Evolutionary conservation across 2,888 invertebrate species (phyloP), one percentile per base, ranked within the genome.

Genomic region (Serripes groenlandicus): DNA sequence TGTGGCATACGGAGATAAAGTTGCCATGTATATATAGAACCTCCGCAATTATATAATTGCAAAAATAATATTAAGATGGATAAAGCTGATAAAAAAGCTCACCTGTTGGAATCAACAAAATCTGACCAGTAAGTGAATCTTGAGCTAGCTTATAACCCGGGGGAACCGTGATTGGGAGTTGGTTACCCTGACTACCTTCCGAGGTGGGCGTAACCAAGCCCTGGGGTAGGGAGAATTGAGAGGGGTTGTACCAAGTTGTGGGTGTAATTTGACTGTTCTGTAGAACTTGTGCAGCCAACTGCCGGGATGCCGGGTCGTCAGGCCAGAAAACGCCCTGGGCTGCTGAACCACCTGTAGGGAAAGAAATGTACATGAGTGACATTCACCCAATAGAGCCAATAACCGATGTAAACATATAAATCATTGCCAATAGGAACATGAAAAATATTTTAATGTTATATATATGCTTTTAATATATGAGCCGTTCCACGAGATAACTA

Each of bases 71-170:
- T n/a, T n/a, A n/a, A n/a, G n/a, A n/a, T n/a, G n/a, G n/a, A n/a
- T n/a, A n/a, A n/a, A n/a, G n/a, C n/a, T n/a, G n/a, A n/a, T n/a
- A n/a, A n/a, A 54, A 34, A 60, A 35, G 1, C 56, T 15, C 52
- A 89, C 90, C 87, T 69, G 87, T 75, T 0, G 92, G 92, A 75
- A 92, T 90, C 68, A 92, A 96, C 87, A 97, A 96, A 83, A 97
- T 96, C 90, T 97, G 97, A 64, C 98, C 98, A 3, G 97, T 97
- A 30, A 97, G 96, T 37, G 98, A 97, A 94, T 98, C 98, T 86
- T 98, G 96, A 71, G 97, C 97, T 92, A 98, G 96, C 95, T 98
- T 98, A 95, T 97, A 97, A 79, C 98, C 98, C 80, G 97, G 97
- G 81, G 97, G 96, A 79, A 97, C 97, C 5, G 93, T 82, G 18